Conservation (phyloP, 2,888 invertebrate species). For the Leptopterna dolabrata region DNA sequence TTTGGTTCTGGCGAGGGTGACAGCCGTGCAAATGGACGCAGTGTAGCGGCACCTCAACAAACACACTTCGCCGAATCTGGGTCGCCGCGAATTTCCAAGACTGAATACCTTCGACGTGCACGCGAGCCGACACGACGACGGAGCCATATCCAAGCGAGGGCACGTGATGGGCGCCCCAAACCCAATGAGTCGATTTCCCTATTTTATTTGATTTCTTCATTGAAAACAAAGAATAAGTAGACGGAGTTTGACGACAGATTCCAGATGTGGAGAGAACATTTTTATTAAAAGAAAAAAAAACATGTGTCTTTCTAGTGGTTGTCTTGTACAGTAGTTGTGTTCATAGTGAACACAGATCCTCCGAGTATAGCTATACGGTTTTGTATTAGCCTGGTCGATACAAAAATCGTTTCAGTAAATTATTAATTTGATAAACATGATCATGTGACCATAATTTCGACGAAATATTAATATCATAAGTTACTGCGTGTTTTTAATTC, state of each 20-base stretch:
- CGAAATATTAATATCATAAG: too few species aligned
- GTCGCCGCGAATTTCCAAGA: neutral
- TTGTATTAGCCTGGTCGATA: neutral
- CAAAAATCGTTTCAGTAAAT: neutral
- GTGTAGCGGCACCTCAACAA: neutral
- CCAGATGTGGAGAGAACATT: neutral
- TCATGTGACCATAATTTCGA: neutral
- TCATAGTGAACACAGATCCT: neutral
- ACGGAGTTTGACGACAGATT: neutral
- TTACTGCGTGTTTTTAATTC: too few species aligned
- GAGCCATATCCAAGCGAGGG: neutral
- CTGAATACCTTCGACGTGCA: conserved; percentile 6
- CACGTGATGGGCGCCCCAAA: neutral
- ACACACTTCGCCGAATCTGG: neutral
- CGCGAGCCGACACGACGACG: neutral
- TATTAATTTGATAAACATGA: neutral
- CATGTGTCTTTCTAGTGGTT: neutral
- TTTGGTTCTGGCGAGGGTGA: conserved; percentile 3
- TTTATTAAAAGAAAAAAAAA: neutral
- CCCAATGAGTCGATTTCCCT: neutral
- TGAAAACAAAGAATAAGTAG: neutral
- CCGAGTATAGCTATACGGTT: neutral
- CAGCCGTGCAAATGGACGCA: conserved; percentile 32
- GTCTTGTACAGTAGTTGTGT: neutral
- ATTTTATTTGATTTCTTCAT: neutral